Percentiles rank a stretch among this genome's conserved stretches.
These are phyloP conservation scores for Phortica okadai DNA, from an alignment of 2,888 invertebrate genomes.

Conservation along the genomic window DNA sequence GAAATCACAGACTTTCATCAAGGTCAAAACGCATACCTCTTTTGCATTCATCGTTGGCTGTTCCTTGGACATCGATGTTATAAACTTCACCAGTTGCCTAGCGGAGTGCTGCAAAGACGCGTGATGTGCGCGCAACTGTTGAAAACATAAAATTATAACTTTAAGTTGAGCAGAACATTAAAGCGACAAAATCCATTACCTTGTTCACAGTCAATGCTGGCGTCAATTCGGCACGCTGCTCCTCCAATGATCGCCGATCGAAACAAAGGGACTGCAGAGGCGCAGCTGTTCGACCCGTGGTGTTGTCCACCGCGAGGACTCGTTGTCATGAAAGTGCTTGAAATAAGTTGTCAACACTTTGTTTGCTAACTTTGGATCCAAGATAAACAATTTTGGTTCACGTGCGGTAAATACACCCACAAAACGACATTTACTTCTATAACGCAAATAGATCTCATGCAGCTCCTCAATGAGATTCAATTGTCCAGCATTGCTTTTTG, in stretches of 20 bases:
- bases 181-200: slow-evolving; percentile 56
- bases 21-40: slow-evolving; percentile 56
- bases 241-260: slow-evolving; percentile 77
- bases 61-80: slow-evolving; percentile 55
- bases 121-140: slow-evolving; percentile 68
- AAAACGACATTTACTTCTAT: slow-evolving; percentile 57
- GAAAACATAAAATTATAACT: neutral
- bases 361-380: slow-evolving; percentile 68
- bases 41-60: slow-evolving; percentile 70
- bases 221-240: slow-evolving; percentile 75
- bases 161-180: too few relatives aligned
- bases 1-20: neutral
- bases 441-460: slow-evolving; percentile 74
- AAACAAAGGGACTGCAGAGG: slow-evolving; percentile 75
- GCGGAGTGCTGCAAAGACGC: slow-evolving; percentile 41
- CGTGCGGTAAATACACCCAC: slow-evolving; percentile 73
- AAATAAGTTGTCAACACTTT: slow-evolving; percentile 54
- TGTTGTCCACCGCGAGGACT: slow-evolving; percentile 57
- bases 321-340: slow-evolving; percentile 58
- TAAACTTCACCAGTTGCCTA: slow-evolving; percentile 71
- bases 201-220: slow-evolving; percentile 77
- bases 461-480: slow-evolving; percentile 69
- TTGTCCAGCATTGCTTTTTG: slow-evolving; percentile 52
- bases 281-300: slow-evolving; percentile 52
- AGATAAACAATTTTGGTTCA: slow-evolving; percentile 69